phyloP scores from a whole-genome alignment of 2,888 invertebrate genomes.

The Altica lythri region DNA sequence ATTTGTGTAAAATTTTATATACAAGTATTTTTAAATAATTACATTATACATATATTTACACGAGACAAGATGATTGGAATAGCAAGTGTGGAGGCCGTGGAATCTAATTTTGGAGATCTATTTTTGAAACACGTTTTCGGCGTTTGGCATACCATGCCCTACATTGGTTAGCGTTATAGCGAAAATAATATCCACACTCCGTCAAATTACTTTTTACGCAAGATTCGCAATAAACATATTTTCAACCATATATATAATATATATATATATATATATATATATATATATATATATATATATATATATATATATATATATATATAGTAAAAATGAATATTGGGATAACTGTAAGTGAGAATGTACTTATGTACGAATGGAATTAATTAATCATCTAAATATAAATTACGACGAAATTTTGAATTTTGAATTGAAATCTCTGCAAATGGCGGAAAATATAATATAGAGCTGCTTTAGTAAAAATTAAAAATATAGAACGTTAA shows the following conservation, averaged over 20 bases:
- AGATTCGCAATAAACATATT: slow-evolving; percentile 18
- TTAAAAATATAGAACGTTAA: too few relatives aligned
- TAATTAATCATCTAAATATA: too few relatives aligned
- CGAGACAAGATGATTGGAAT: slow-evolving; percentile 20
- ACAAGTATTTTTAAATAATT: background rate
- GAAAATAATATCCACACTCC: slow-evolving; percentile 35
- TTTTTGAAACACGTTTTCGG: slow-evolving; percentile 42
- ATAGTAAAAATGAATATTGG: too few relatives aligned
- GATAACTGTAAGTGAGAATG: too few relatives aligned
- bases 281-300: background rate
- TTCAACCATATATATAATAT: background rate
- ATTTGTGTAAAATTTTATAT: background rate
- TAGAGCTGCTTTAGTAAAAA: too few relatives aligned
- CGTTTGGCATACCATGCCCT: slow-evolving; percentile 47
- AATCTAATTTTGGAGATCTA: slow-evolving; percentile 44
- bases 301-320: too few relatives aligned
- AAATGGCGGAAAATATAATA: too few relatives aligned
- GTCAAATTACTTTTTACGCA: slow-evolving; percentile 27
- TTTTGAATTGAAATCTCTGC: too few relatives aligned
- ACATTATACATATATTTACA: background rate
- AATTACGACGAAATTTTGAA: too few relatives aligned
- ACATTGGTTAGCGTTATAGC: slow-evolving; percentile 45
- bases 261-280: too few relatives aligned
- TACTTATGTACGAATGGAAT: too few relatives aligned
- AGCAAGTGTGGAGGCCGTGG: slow-evolving; percentile 30